Conservation (phyloP, 2,113 vertebrate species). For the Crotalus tigris region DNA sequence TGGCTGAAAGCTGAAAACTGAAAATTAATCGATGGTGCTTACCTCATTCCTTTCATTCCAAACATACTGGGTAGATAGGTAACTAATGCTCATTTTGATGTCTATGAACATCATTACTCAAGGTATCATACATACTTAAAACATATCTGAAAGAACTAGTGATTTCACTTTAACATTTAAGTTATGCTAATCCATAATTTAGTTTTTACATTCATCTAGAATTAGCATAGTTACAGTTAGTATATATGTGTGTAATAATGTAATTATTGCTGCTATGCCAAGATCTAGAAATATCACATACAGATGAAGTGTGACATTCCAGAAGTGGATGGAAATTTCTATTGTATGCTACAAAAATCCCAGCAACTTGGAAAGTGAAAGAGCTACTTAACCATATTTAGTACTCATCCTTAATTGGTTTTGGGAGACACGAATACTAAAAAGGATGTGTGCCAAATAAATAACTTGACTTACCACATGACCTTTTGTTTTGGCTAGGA, state of each 20-base stretch:
- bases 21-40: neutral
- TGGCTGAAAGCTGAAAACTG: neutral
- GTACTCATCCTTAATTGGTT: neutral
- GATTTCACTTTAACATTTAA: neutral
- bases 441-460: neutral
- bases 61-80: neutral
- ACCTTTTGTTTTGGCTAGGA: neutral
- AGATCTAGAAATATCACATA: neutral
- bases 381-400: neutral
- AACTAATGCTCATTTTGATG: neutral
- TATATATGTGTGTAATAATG: neutral
- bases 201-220: neutral
- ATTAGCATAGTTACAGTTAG: neutral
- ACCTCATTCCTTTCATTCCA: neutral
- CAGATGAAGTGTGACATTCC: neutral
- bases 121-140: neutral
- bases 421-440: neutral
- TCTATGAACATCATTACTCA: neutral
- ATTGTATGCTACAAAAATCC: neutral
- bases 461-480: neutral
- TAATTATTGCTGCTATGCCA: neutral
- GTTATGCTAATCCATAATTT: neutral
- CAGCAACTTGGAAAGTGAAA: slow-evolving; percentile 19
- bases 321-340: neutral
- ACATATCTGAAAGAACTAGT: neutral